Conservation (phyloP, 2,113 vertebrate genomes). For the Rhinoderma darwinii region DNA sequence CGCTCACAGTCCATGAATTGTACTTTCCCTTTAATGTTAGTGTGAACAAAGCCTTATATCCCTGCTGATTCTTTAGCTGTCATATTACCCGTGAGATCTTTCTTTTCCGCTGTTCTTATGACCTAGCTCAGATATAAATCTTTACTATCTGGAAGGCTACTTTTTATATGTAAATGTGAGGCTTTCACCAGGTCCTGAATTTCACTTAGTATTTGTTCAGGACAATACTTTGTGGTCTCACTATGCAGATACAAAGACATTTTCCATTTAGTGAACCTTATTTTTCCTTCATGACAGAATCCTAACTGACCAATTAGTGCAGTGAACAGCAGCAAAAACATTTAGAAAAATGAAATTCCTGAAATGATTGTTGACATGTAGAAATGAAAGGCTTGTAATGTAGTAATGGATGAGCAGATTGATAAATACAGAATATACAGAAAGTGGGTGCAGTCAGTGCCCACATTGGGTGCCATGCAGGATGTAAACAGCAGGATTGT, state of each 20-base stretch:
- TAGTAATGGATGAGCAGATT: conserved; percentile 28
- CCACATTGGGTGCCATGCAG: neutral
- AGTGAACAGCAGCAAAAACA: neutral
- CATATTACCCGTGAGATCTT: neutral
- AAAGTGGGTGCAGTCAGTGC: neutral
- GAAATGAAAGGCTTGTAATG: neutral
- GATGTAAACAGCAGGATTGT: neutral
- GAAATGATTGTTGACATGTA: neutral
- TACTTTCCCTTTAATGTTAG: no score
- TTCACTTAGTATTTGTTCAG: neutral
- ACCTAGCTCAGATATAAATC: no score
- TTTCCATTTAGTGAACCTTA: neutral
- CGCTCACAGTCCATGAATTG: no score
- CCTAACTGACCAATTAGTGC: neutral
- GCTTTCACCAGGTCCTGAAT: neutral
- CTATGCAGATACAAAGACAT: neutral
- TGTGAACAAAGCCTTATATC: no score
- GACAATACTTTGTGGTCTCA: neutral
- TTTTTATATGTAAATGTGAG: neutral
- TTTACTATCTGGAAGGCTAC: neutral
- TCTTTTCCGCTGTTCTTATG: no score
- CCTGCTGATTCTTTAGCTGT: neutral
- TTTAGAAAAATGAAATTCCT: neutral
- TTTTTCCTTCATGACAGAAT: neutral
- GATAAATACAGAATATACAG: neutral